Percentiles rank a stretch among this genome's conserved stretches.
Conservation (phyloP, 1,140 invertebrate species). For the Musca vetustissima region DNA sequence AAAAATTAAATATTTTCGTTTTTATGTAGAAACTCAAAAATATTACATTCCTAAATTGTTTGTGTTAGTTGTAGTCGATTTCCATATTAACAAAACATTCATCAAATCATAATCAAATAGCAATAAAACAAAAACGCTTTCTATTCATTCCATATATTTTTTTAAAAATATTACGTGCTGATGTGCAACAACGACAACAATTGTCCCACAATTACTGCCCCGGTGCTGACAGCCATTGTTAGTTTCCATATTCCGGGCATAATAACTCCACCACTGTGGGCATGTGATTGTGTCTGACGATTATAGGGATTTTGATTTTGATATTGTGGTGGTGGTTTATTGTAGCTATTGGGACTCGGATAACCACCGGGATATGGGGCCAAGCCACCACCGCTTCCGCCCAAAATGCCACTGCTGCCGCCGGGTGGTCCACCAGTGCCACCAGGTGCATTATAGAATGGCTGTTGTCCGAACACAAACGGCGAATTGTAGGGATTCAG, state of each 20-base stretch:
- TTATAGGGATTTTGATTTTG: slow-evolving; percentile 50
- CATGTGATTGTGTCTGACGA: slow-evolving; percentile 51
- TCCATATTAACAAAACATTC: background rate
- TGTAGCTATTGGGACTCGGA: slow-evolving; percentile 51
- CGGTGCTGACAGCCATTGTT: slow-evolving; percentile 2
- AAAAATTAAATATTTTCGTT: no score
- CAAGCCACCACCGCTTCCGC: slow-evolving; percentile 40
- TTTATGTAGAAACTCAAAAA: no score
- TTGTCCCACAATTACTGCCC: background rate
- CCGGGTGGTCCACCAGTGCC: slow-evolving; percentile 48
- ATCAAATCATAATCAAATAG: background rate
- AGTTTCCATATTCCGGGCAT: background rate
- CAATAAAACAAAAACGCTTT: background rate
- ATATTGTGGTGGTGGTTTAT: slow-evolving; percentile 53
- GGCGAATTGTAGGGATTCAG: slow-evolving; percentile 53
- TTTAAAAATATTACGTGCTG: slow-evolving; percentile 30
- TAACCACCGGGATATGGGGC: slow-evolving; percentile 44
- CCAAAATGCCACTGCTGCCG: slow-evolving; percentile 42
- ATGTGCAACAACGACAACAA: background rate
- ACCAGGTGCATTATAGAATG: slow-evolving; percentile 40
- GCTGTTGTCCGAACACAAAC: slow-evolving; percentile 51
- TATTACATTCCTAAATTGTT: no score
- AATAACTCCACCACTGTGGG: slow-evolving; percentile 36
- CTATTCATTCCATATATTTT: no score
- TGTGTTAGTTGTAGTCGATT: no score